These are phyloP conservation scores for Erynnis tages DNA, from an alignment of 2,888 invertebrate species.

Conservation along the genomic window DNA sequence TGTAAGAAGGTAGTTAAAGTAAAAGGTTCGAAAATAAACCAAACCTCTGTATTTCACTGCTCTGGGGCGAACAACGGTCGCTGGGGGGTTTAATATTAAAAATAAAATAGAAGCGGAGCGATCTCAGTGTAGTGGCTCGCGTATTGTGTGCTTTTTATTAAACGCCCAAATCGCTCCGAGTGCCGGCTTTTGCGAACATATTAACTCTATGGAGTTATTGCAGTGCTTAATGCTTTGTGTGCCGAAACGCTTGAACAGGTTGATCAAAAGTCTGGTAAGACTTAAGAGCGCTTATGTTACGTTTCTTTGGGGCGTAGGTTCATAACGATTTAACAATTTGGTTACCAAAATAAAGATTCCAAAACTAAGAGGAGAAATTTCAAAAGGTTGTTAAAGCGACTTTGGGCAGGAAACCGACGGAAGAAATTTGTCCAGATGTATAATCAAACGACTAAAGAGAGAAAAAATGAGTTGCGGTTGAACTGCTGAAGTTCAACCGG, in stretches of 20 bases:
- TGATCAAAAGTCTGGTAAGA: neutral
- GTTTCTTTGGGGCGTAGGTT: no score
- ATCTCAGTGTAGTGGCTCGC: conserved; percentile 62
- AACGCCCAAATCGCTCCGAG: conserved; percentile 70
- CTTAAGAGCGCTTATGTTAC: neutral
- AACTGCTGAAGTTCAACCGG: no score
- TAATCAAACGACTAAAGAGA: no score
- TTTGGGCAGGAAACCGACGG: no score
- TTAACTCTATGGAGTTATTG: conserved; percentile 33
- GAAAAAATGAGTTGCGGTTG: no score
- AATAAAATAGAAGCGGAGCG: conserved; percentile 72
- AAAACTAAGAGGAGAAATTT: no score
- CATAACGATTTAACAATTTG: no score
- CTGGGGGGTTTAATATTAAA: conserved; percentile 76
- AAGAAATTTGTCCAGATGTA: no score
- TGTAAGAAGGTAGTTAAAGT: no score
- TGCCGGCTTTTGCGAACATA: conserved; percentile 36
- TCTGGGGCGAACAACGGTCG: conserved; percentile 51
- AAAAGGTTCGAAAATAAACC: neutral
- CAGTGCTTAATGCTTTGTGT: conserved; percentile 31
- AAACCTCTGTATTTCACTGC: conserved; percentile 34
- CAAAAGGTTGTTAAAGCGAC: no score
- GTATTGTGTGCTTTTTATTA: conserved; percentile 78
- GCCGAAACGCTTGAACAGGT: conserved; percentile 22
- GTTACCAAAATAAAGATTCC: no score